Evolutionary conservation across 2,113 vertebrate genomes (phyloP).

Genomic region (Motacilla tschutschensis): DNA sequence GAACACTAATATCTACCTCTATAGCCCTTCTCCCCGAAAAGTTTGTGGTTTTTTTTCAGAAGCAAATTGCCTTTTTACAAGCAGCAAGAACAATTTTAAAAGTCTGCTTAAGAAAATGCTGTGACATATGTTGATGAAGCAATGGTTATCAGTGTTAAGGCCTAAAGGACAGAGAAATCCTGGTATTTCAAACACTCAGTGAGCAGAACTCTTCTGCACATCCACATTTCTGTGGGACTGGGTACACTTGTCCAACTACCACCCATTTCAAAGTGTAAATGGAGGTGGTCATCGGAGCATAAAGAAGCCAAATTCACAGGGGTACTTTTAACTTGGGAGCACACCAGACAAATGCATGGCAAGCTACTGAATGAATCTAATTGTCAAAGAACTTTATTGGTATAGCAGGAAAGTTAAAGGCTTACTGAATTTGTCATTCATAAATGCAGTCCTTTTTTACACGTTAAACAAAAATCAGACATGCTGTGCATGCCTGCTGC

Average conservation of each 20-base stretch:
- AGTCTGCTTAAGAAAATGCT: neutral
- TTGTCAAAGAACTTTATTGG: neutral
- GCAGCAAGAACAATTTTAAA: neutral
- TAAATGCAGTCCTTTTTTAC: neutral
- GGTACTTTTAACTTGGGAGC: neutral
- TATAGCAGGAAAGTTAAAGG: neutral
- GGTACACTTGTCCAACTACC: neutral
- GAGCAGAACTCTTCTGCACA: neutral
- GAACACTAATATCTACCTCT: neutral
- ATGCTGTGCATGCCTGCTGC: neutral
- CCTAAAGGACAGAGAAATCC: neutral
- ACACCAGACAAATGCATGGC: neutral
- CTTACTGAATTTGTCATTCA: neutral
- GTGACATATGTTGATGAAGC: neutral
- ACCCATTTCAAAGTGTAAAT: neutral
- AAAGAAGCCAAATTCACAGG: neutral
- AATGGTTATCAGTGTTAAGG: neutral
- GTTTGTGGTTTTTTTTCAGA: neutral
- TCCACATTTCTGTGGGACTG: neutral
- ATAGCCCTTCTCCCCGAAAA: fast-evolving
- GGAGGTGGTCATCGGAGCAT: neutral
- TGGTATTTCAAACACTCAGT: neutral
- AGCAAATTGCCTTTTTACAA: neutral
- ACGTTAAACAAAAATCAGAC: neutral
- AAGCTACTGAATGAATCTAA: neutral